Evolutionary conservation across 2,797 vertebrate genomes (phyloP).

Genomic region (Nyctibius grandis): DNA sequence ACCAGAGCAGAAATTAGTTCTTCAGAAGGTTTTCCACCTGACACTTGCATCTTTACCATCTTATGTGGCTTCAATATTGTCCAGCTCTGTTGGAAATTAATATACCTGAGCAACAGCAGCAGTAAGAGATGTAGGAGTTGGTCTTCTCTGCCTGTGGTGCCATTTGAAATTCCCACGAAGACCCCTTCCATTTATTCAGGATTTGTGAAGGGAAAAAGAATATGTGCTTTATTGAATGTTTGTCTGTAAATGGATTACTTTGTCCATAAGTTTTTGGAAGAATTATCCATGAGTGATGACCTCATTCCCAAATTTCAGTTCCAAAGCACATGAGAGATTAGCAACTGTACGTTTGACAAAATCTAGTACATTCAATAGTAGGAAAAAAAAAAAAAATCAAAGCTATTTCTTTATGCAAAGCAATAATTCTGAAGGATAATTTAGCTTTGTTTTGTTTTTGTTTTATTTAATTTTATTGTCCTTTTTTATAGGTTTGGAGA

Average conservation of each 20-base stretch:
- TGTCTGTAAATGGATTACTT: background rate
- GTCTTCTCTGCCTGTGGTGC: background rate
- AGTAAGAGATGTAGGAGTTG: background rate
- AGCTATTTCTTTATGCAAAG: background rate
- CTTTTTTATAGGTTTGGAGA: conserved; percentile 89
- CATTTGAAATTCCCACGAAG: background rate
- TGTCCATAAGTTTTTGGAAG: background rate
- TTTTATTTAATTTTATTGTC: background rate
- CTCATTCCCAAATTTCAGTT: background rate
- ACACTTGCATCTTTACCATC: background rate
- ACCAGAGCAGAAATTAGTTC: background rate
- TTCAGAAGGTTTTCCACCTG: background rate
- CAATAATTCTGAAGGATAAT: background rate
- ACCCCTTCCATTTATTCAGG: background rate
- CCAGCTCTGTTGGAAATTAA: background rate
- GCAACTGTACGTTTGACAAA: background rate
- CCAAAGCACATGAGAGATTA: background rate
- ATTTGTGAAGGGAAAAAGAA: background rate
- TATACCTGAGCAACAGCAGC: background rate
- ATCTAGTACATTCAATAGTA: background rate
- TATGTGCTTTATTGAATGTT: background rate
- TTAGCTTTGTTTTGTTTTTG: background rate
- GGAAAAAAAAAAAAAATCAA: background rate
- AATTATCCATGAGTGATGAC: background rate
- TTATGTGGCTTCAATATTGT: background rate